Base-by-base conservation (phyloP, 2,113 vertebrate genomes). In the Alosa alosa region DNA sequence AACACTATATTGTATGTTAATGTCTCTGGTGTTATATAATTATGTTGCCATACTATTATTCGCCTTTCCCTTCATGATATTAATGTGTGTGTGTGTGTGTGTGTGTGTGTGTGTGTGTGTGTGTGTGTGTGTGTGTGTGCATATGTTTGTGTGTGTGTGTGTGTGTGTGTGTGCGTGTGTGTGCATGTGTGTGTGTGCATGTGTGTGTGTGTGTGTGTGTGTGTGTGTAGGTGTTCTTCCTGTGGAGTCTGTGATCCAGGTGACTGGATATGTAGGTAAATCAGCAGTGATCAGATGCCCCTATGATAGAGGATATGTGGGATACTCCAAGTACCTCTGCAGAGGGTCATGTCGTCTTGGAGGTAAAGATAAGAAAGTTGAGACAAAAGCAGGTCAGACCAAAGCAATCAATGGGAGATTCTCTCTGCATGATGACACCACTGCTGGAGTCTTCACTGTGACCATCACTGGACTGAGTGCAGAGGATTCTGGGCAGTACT, bases 401-500 rank as follows among this genome's bases (percentile, higher is more conserved):
- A 36, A 25, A 72, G 64, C 64, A 72, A 25, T 72, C 64, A 57
- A 44, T n/a, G 81, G 84, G n/a, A 52, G 86, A 78, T 17, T 85
- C 31, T 55, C 57, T 75, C 7, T 87, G 81, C 22, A 55, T 39
- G 64, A 87, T 20, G 2, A 85, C 60, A 60, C 20, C 46, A 47
- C 81, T 25, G 81, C 81, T 44, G 20, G 81, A 39, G 47, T 82
- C 9, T 85, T 87, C 47, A 87, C 44, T 44, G 60, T 72, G 10
- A 87, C 25, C 84, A 85, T 87, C 84, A 87, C 44, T 81, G 52
- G 39, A 82, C 45, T 85, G 55, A 85, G 17, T 25, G 60, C 86
- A 85, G 64, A 82, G 64, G 86, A 87, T 87, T 84, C 86, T 85
- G 86, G 86, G 47, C 82, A 83, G 82, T 87, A 87, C 60, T 85